Base-by-base conservation (phyloP, 2,113 vertebrate genomes). In the Phycodurus eques region DNA sequence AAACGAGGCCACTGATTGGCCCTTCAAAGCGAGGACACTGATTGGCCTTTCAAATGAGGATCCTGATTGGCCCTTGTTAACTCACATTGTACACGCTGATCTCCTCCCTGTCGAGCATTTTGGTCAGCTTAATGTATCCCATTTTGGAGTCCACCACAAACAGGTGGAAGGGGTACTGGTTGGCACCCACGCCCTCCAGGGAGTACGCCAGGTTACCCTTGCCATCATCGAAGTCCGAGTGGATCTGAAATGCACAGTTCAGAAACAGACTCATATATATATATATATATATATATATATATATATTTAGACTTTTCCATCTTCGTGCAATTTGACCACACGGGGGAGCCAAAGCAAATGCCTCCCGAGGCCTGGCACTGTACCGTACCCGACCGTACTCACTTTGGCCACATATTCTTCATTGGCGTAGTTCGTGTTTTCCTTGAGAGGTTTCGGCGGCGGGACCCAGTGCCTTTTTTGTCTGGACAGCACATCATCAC, bases 391-490 rank as follows among this genome's bases (percentile, higher is more conserved):
- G 7, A 19, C 4, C 7, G 9, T 47, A 67, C 80, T 88, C 66
- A 98, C 96, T 89, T 68, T 94, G 75, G 94, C 94, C 31, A 97
- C 92, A 0, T 77, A 93, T 31, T 91, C 87, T 44, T 31, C 79
- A 0, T 51, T 42, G 9, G 91, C 93, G 73, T 94, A 93, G 76
- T 98, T 92, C 3, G 79, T 63, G 35, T 95, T 95, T 74, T 97
- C 96, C 2, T 3, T 64, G 47, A 98, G 84, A n/a, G 72, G 12
- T 33, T 85, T 90, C 0, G 95, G 92, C 49, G 94, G 94, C 0
- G 94, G 89, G 59, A 95, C 88, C 96, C 96, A 98, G 61, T 95
- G 88, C 43, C 95, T 81, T 77, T 89, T 97, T 39, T 92, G 91
- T 71, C 96, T 91, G 0, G 76, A 57, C 12, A 83, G 74, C 20